These are phyloP conservation scores for Thelaira solivaga DNA, from an alignment of 2,888 invertebrate species.

Conservation along the genomic window DNA sequence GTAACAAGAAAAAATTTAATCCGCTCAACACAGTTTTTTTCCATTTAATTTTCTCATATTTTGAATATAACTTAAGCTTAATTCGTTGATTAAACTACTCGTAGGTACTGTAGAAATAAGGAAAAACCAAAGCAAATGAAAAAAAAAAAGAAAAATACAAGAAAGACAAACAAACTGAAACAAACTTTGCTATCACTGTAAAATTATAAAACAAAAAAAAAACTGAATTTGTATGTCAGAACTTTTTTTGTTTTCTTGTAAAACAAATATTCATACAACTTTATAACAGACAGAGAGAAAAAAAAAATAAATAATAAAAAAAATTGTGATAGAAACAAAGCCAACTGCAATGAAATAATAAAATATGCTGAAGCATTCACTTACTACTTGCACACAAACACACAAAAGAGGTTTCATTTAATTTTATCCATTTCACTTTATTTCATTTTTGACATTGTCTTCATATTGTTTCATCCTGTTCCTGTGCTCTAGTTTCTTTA, in stretches of 20 bases:
- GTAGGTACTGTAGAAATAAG: neutral
- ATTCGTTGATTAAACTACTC: conserved; percentile 46
- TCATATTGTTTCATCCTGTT: conserved; percentile 24
- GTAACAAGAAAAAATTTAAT: conserved; percentile 16
- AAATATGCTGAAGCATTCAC: neutral
- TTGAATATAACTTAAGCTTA: conserved; percentile 12
- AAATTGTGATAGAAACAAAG: conserved; percentile 23
- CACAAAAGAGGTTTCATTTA: conserved; percentile 42
- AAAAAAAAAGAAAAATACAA: neutral
- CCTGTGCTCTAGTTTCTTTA: neutral
- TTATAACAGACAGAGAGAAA: too few species aligned
- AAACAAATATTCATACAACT: conserved; percentile 35
- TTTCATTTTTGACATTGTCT: conserved; percentile 48
- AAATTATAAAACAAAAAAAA: neutral
- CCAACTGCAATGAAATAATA: conserved; percentile 13
- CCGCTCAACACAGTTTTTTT: conserved; percentile 11
- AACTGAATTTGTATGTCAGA: conserved; percentile 28
- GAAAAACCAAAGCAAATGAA: neutral
- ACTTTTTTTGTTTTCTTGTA: neutral
- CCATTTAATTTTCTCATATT: neutral
- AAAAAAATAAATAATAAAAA: too few species aligned
- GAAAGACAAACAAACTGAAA: neutral
- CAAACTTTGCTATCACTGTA: neutral
- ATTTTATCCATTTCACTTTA: conserved; percentile 50
- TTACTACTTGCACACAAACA: neutral